These are phyloP conservation scores for Scopus umbretta DNA, from an alignment of 2,113 vertebrate genomes.

Conservation along the genomic window DNA sequence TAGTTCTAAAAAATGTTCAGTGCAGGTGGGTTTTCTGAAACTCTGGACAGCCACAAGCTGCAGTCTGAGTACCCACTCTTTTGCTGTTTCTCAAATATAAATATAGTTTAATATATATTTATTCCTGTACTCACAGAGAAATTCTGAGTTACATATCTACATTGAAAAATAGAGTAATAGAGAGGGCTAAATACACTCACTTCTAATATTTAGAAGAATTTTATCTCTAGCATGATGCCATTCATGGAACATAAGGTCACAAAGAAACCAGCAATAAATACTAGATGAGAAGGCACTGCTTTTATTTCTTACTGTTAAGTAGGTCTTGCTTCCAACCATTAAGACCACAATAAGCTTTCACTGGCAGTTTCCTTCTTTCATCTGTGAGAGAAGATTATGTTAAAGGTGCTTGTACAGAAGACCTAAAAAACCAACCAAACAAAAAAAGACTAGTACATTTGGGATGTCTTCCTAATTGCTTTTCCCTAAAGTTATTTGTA, in stretches of 20 bases:
- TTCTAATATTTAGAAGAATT: background rate
- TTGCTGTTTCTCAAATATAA: background rate
- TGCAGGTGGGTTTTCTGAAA: background rate
- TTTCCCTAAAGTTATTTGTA: background rate
- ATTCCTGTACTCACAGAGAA: background rate
- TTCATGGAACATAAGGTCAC: background rate
- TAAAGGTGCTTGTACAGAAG: background rate
- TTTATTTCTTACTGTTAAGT: background rate
- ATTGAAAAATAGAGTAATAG: background rate
- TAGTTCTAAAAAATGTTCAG: background rate
- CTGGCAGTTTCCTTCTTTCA: background rate
- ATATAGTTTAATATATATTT: background rate
- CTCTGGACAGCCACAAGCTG: background rate
- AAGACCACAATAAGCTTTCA: background rate
- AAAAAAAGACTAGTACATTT: background rate
- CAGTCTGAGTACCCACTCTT: background rate
- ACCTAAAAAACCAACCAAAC: background rate
- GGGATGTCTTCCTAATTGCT: background rate
- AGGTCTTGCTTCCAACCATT: background rate
- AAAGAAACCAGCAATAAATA: background rate
- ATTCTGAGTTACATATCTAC: background rate
- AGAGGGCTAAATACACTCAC: background rate
- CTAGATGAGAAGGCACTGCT: background rate
- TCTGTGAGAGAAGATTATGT: background rate
- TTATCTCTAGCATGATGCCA: background rate